Base-by-base conservation (phyloP, 2,797 vertebrate species). In the Ptychobarbus kaznakovi region DNA sequence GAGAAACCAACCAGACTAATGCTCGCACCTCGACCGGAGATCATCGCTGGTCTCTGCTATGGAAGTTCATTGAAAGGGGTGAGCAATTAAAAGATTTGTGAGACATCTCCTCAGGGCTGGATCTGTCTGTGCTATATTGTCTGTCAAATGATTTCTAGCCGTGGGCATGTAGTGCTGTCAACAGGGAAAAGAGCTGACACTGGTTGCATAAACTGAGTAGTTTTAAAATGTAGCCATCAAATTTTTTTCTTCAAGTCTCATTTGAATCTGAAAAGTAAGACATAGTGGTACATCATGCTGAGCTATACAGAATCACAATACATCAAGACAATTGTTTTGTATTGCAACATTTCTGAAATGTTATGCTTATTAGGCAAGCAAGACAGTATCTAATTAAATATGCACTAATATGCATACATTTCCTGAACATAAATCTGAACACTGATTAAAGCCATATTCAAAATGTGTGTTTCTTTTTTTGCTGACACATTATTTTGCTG, bases 81-180 rank as follows among this genome's bases (percentile, higher is more conserved):
- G 22, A 83, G 44, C 9, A 81, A 70, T 65, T 32, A 22, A 56
- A 11, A 38, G 15, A 6, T 16, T 32, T 46, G 4, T 22, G 20
- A 69, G 61, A 84, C 42, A 65, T 6, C 70, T 46, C 20, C 28
- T 83, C 10, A n/a, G 46, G 42, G 44, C 28, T 38, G 5, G 46
- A 69, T 69, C 42, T 51, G 20, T 81, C 46, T 76, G 28, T 65
- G 44, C 25, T 76, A 51, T 28, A 66, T 49, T 66, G 44, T 35
- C 44, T 38, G 16, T 61, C 6, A 22, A 15, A 83, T 49, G 7
- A 40, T 79, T 61, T 78, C 56, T 32, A 61, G 16, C 20, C 16
- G 49, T 22, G 42, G 42, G 20, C 8, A 46, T 63, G 63, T 38
- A 73, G 40, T 16, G 20, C 72, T 66, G 58, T 51, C 61, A 66